Evolutionary conservation across 2,797 vertebrate species (phyloP).

Genomic region (Lateolabrax maculatus): DNA sequence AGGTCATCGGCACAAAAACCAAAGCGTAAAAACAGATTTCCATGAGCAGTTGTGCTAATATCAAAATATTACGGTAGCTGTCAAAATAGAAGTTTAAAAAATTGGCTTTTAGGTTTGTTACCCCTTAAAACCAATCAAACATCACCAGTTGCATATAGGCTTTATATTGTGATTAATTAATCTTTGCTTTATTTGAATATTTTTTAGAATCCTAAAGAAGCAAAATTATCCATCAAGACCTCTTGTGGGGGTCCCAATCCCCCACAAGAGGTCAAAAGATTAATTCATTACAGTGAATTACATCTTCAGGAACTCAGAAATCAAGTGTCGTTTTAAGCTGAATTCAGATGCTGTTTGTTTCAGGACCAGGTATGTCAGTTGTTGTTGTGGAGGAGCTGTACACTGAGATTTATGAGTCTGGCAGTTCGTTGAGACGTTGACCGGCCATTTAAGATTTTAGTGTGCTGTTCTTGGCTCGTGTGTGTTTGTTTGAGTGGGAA

Average conservation of each 20-base stretch:
- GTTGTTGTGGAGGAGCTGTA: background rate
- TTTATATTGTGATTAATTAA: too few relatives aligned
- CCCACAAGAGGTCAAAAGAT: background rate
- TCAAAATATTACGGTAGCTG: too few relatives aligned
- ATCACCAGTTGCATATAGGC: too few relatives aligned
- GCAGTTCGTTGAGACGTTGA: background rate
- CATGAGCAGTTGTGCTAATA: too few relatives aligned
- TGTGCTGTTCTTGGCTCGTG: conserved; percentile 30
- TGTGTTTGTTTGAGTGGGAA: conserved; percentile 3
- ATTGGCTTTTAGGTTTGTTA: too few relatives aligned
- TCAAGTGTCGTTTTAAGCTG: background rate
- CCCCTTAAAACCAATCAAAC: too few relatives aligned
- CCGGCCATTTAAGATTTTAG: conserved; percentile 9
- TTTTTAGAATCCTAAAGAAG: too few relatives aligned
- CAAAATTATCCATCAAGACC: background rate
- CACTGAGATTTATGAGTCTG: conserved; percentile 24
- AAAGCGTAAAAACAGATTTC: too few relatives aligned
- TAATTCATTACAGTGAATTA: background rate
- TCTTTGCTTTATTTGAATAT: too few relatives aligned
- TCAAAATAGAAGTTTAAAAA: too few relatives aligned
- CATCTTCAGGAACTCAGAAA: background rate
- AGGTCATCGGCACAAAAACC: too few relatives aligned
- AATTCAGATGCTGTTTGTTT: background rate
- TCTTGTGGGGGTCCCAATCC: too few relatives aligned
- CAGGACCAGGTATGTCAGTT: background rate